Evolutionary conservation across 1,140 invertebrate genomes (phyloP).

Genomic region (Hylaeus anthracinus): DNA sequence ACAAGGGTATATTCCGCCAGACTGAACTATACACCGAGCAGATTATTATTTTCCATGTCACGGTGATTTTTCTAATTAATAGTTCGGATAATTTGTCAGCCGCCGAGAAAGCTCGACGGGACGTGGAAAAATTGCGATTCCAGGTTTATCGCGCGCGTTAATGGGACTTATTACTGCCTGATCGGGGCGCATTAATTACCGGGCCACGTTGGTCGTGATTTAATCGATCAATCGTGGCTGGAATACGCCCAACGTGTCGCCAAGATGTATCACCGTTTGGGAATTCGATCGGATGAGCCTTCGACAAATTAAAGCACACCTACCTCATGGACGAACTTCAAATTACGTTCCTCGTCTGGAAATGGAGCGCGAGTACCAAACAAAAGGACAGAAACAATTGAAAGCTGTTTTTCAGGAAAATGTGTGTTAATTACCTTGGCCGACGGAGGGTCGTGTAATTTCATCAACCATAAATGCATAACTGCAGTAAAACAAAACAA

Average conservation of each 20-base stretch:
- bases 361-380: no score
- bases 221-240: conserved; percentile 57
- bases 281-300: conserved; percentile 38
- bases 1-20: not conserved
- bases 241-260: conserved; percentile 14
- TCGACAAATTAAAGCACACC: conserved; percentile 35
- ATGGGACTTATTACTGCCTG: conserved; percentile 53
- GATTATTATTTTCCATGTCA: conserved; percentile 36
- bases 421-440: not conserved
- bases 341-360: no score
- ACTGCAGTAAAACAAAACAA: not conserved
- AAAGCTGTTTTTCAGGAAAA: not conserved
- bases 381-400: not conserved
- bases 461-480: not conserved
- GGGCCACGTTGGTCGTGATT: conserved; percentile 44
- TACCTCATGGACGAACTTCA: no score
- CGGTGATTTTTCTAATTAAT: conserved; percentile 56
- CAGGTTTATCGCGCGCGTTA: conserved; percentile 39
- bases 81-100: conserved; percentile 37
- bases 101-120: not conserved
- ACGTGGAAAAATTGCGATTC: conserved; percentile 25
- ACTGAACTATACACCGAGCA: not conserved
- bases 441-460: not conserved
- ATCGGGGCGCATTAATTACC: conserved; percentile 59
- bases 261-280: conserved; percentile 32